phyloP scores from a whole-genome alignment of 2,888 invertebrate genomes.

The Miltochrista miniata region DNA sequence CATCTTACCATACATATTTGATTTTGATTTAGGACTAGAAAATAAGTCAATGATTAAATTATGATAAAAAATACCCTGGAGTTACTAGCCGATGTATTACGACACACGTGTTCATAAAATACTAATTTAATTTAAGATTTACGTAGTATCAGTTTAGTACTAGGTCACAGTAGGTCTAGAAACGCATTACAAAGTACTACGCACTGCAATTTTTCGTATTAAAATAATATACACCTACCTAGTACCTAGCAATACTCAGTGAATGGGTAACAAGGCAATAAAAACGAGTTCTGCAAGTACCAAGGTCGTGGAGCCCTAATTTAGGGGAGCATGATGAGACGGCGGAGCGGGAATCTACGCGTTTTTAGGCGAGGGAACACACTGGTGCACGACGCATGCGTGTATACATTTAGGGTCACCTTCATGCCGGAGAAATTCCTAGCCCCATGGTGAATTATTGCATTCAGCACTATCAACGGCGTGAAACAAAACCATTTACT shows the following conservation, averaged over 20 bases:
- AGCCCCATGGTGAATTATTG: too few species aligned
- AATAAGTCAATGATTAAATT: not conserved
- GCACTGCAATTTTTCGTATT: too few species aligned
- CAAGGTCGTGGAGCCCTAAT: conserved; percentile 52
- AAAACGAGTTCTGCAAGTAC: conserved; percentile 45
- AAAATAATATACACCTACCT: too few species aligned
- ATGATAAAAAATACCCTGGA: not conserved
- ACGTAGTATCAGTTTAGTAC: too few species aligned
- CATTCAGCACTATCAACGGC: too few species aligned
- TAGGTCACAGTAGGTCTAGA: too few species aligned
- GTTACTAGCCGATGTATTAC: not conserved
- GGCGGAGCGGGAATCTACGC: conserved; percentile 18
- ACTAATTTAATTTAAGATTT: too few species aligned
- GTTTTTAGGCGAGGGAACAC: conserved; percentile 28
- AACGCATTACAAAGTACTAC: too few species aligned
- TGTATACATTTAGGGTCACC: conserved; percentile 47
- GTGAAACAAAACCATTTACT: too few species aligned
- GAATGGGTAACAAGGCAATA: conserved; percentile 13
- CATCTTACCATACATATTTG: conserved; percentile 11
- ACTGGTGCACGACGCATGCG: conserved; percentile 55
- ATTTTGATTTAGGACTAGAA: conserved; percentile 42
- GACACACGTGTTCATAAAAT: not conserved
- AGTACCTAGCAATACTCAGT: not conserved
- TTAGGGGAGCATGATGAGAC: conserved; percentile 31
- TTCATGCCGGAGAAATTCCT: conserved; percentile 15